Evolutionary conservation across 2,113 vertebrate species (phyloP).

Genomic region (Passer domesticus): DNA sequence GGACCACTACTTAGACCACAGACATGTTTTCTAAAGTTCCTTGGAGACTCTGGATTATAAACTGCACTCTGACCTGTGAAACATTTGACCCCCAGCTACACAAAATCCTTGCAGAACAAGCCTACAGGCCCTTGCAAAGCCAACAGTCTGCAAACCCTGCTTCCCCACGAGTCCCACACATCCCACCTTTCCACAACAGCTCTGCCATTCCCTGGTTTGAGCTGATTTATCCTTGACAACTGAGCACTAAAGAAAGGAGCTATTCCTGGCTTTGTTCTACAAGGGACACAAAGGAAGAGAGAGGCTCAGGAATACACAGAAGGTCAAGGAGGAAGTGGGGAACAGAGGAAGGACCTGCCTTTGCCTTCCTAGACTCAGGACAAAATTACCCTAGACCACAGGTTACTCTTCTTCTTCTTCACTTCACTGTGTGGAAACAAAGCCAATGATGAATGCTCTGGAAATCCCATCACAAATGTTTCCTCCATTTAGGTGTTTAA

Average conservation of each 20-base stretch:
- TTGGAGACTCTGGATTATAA: not conserved
- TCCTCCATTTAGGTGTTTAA: not conserved
- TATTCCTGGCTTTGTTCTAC: not conserved
- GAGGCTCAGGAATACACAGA: not conserved
- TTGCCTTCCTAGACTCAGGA: not conserved
- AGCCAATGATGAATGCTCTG: accelerated
- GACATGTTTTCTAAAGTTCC: not conserved
- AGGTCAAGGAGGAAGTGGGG: not conserved
- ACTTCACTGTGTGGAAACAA: not conserved
- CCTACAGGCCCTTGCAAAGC: not conserved
- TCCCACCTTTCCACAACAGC: not conserved
- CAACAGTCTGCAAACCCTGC: not conserved
- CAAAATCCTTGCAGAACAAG: not conserved
- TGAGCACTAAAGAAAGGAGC: not conserved
- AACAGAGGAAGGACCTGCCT: not conserved
- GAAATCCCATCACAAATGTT: not conserved
- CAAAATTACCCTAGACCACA: not conserved
- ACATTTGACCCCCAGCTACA: not conserved
- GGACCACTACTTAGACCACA: not conserved
- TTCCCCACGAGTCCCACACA: accelerated
- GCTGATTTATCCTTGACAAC: not conserved
- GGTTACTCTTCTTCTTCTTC: not conserved
- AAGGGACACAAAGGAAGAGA: not conserved
- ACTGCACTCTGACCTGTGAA: not conserved
- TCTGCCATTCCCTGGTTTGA: not conserved